phyloP scores from a whole-genome alignment of 2,113 vertebrate species.

The Hydrolagus affinis region DNA sequence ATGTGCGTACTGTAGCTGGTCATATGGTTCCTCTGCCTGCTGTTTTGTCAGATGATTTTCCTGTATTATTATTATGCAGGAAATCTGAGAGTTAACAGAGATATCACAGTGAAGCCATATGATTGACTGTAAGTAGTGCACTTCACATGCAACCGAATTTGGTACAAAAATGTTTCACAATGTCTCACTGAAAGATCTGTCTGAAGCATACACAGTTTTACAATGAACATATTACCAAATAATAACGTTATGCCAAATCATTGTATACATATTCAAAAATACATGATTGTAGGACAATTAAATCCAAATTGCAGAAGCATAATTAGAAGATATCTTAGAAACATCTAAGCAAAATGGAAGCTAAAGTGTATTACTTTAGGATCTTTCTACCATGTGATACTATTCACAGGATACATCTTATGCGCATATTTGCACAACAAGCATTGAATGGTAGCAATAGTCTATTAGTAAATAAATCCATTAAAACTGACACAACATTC shows the following conservation, averaged over 20 bases:
- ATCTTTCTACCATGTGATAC: background rate
- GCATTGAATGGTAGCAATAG: background rate
- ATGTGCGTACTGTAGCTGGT: slow-evolving; percentile 26
- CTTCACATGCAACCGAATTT: slow-evolving; percentile 41
- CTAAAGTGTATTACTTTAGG: background rate
- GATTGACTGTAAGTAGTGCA: slow-evolving; percentile 47
- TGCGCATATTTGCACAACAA: background rate
- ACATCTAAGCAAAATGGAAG: background rate
- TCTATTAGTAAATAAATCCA: background rate
- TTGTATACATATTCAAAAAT: background rate
- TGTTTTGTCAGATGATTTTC: slow-evolving; percentile 67
- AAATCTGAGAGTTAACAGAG: slow-evolving; percentile 57
- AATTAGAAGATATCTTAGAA: background rate
- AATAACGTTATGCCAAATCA: background rate
- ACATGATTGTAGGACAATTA: background rate
- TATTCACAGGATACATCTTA: no score
- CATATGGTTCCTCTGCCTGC: slow-evolving; percentile 65
- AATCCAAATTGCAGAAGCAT: background rate
- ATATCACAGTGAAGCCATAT: slow-evolving; percentile 61
- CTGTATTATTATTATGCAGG: slow-evolving; percentile 69
- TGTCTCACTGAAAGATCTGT: background rate
- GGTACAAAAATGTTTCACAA: background rate
- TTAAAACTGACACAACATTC: background rate
- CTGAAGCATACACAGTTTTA: background rate
- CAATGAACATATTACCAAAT: background rate